phyloP scores from a whole-genome alignment of 2,888 invertebrate genomes.

The Hirtodrosophila cameraria region DNA sequence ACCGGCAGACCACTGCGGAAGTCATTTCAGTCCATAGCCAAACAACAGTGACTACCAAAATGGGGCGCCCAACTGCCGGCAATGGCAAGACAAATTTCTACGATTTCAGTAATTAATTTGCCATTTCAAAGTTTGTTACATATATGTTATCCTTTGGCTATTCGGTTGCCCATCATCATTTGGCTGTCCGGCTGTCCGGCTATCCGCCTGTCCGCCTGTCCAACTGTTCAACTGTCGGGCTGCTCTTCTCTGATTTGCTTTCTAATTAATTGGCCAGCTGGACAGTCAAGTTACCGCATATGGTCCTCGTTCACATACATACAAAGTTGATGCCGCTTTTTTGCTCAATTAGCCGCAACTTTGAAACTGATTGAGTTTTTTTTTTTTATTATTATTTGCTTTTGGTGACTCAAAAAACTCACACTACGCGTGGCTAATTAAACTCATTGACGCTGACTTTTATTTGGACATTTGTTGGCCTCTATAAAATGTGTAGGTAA shows the following conservation, averaged over 20 bases:
- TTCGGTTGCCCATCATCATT: slow-evolving; percentile 41
- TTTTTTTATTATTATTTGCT: slow-evolving; percentile 1
- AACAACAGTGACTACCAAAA: slow-evolving; percentile 61
- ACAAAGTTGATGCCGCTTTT: slow-evolving; percentile 52
- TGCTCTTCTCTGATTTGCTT: slow-evolving; percentile 45
- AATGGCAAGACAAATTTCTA: slow-evolving; percentile 70
- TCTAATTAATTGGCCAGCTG: slow-evolving; percentile 73
- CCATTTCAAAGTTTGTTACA: slow-evolving; percentile 69
- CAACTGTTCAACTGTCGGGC: too few relatives aligned
- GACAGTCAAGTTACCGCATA: slow-evolving; percentile 58
- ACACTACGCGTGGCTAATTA: slow-evolving; percentile 46
- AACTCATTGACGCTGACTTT: slow-evolving; percentile 62
- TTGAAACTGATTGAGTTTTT: slow-evolving; percentile 8
- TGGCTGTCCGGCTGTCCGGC: slow-evolving; percentile 47
- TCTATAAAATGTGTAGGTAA: slow-evolving; percentile 52
- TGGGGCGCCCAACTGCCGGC: slow-evolving; percentile 8
- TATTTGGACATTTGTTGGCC: slow-evolving; percentile 65
- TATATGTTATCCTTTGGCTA: slow-evolving; percentile 49
- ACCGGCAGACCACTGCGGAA: slow-evolving; percentile 57
- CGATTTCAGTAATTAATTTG: slow-evolving; percentile 79
- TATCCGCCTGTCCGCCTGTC: too few relatives aligned
- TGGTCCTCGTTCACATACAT: slow-evolving; percentile 26
- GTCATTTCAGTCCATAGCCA: slow-evolving; percentile 72
- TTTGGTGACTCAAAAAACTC: slow-evolving; percentile 44
- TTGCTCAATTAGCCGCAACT: slow-evolving; percentile 69